Conservation (phyloP, 2,797 vertebrate species). For the Odontamblyopus rebecca region DNA sequence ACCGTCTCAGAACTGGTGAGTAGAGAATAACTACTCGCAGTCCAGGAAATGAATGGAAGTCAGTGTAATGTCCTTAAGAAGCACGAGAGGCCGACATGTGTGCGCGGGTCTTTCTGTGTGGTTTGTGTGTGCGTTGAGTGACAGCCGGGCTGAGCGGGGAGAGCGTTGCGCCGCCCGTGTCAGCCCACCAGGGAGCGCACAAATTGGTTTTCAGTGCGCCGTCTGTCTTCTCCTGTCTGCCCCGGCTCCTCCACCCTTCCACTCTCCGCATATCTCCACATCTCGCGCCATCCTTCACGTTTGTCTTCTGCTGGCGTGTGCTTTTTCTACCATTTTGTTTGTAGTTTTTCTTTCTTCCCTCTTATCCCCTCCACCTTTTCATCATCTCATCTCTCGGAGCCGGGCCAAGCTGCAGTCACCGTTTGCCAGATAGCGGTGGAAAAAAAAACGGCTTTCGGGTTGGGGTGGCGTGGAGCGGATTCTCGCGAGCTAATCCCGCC, state of each 20-base stretch:
- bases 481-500: constrained; percentile 44
- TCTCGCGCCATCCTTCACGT: constrained; percentile 55
- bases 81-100: too few species aligned
- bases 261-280: constrained; percentile 43
- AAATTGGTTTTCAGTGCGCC: constrained; percentile 70
- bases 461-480: constrained; percentile 43
- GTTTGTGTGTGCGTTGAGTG: constrained; percentile 54
- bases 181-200: constrained; percentile 68
- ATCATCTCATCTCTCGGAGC: constrained; percentile 53
- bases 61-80: too few species aligned
- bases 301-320: constrained; percentile 39
- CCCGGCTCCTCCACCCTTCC: constrained; percentile 29
- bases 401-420: constrained; percentile 33
- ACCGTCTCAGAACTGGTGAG: too few species aligned
- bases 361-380: constrained; percentile 18
- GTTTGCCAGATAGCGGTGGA: constrained; percentile 50
- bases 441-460: constrained; percentile 38
- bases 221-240: constrained; percentile 64
- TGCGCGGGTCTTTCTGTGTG: not conserved
- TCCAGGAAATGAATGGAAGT: too few species aligned
- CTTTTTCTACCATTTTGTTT: constrained; percentile 46
- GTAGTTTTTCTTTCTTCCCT: constrained; percentile 21
- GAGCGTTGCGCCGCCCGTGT: constrained; percentile 66
- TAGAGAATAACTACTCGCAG: too few species aligned
- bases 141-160: constrained; percentile 61